Percentiles rank a stretch among this genome's conserved stretches.
phyloP scores from a whole-genome alignment of 2,797 vertebrate genomes.

The Cichlasoma orientale region DNA sequence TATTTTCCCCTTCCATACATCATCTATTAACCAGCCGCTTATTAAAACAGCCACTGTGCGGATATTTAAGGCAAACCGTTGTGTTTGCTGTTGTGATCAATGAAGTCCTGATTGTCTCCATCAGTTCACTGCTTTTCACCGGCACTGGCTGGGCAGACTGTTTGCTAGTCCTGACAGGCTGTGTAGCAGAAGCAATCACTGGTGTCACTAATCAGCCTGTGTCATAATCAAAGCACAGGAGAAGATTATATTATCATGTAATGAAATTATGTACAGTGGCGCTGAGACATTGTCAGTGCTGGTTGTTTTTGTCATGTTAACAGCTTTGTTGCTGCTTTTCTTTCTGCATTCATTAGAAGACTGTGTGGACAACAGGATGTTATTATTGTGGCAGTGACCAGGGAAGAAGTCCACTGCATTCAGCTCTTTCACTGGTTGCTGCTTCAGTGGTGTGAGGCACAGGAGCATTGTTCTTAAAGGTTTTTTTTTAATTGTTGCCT shows the following conservation, averaged over 20 bases:
- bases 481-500: too few species aligned
- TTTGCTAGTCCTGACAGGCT: conserved; percentile 53
- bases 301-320: conserved; percentile 9
- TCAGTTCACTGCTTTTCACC: conserved; percentile 49
- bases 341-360: conserved; percentile 1
- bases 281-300: conserved; percentile 25
- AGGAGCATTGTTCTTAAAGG: background rate
- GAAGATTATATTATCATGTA: conserved; percentile 61
- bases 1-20: conserved; percentile 45
- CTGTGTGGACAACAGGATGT: background rate
- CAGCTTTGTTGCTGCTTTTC: background rate
- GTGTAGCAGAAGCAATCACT: conserved; percentile 43
- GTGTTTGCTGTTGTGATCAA: conserved; percentile 55
- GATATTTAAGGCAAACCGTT: conserved; percentile 50
- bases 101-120: conserved; percentile 56
- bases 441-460: background rate
- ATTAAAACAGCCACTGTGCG: conserved; percentile 48
- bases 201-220: conserved; percentile 43
- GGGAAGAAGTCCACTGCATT: background rate
- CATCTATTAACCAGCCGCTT: conserved; percentile 65
- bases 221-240: conserved; percentile 57
- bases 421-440: background rate
- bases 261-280: conserved; percentile 51
- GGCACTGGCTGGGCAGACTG: conserved; percentile 34
- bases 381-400: background rate